Base-by-base conservation (phyloP, 2,797 vertebrate species). In the Poeciliopsis turneri region DNA sequence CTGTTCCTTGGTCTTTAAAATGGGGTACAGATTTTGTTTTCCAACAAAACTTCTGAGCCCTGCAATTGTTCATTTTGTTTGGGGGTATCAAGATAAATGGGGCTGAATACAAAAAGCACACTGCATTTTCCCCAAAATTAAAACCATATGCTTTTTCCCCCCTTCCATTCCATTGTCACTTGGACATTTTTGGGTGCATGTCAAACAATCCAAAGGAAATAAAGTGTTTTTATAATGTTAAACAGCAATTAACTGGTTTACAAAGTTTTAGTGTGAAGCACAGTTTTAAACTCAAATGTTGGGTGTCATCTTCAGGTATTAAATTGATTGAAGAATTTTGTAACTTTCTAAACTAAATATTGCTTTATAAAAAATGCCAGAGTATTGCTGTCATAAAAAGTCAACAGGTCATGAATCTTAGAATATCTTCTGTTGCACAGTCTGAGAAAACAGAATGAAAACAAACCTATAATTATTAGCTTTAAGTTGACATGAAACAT, bases 401-500 rank as follows among this genome's bases (percentile, higher is more conserved):
- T 18, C n/a, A 39, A 25, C 59, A 28, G 23, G 20, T 51, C 20
- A 66, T 23, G 4, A 5, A 36, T 23, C n/a, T 33, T 9, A 0
- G 9, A 43, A 72, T 18, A 61, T 51, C 41, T 10, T 28, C 36
- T 2, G 3, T 61, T 15, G 5, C 6, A 18, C 11, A 64, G 49
- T 7, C 0, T 45, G 23, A 53, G 15, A 5, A 43, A 70, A 51
- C 13, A 39, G 74, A 66, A 43, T 23, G 45, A 30, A 61, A 76
- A 5, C 10, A 61, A 5, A 59, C 25, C 10, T 47, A 45, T 20
- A 66, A 59, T 66, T 74, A 70, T 47, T 59, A 71, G 5, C 47
- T 74, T 79, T n/a, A 80, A 72, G 57, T 28, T 77, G 7, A 78
- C 74, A 41, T 61, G 16, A 73, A 75, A 64, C 61, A 72, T 28